Evolutionary conservation across 2,113 vertebrate genomes (phyloP), one percentile per base, ranked within the genome.

Genomic region (Hypocryptadius cinnamomeus): DNA sequence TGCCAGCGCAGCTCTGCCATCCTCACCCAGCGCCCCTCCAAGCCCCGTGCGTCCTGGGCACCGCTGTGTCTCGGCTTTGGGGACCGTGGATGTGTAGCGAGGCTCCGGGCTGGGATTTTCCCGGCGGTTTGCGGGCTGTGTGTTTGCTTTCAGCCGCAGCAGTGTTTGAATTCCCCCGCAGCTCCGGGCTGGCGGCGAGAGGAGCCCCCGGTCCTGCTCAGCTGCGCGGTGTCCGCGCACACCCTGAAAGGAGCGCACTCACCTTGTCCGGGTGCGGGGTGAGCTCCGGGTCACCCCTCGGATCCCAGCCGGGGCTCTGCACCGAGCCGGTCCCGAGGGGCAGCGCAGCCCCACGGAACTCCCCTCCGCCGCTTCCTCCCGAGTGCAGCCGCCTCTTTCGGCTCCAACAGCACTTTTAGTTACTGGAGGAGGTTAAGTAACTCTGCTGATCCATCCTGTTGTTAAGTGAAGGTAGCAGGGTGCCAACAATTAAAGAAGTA

Each of bases 401-500:
- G 88, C 93, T 86, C 42, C 20, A n/a, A 6, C 57, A 1, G 63
- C 4, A 20, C 81, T 92, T 92, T 79, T 74, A 91, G 81, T 51
- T 81, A 78, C 90, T 68, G 77, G 78, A 53, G 79, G 50, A 85
- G 86, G 94, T 73, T 88, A 91, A 93, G 87, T 80, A 90, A 95
- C 85, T 94, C 81, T 71, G 91, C 77, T 74, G 91, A 93, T 83
- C 79, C 85, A 82, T 91, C 91, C 90, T 72, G 89, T 77, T 77
- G 87, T 92, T 90, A 94, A 87, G 89, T 65, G 86, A 88, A 54
- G 69, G 94, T 83, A 85, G 92, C 85, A 81, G 95, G 96, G 87
- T 82, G 79, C 92, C 93, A 73, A 79, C 84, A 95, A 96, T 97
- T 97, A 97, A 79, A 92, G 90, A 82, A 72, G 90, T 95, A 97